A percentile compares a stretch with the other conserved stretches of the same genome.
Evolutionary conservation across 2,888 invertebrate species (phyloP).

Genomic region (Heteropelma amictum): DNA sequence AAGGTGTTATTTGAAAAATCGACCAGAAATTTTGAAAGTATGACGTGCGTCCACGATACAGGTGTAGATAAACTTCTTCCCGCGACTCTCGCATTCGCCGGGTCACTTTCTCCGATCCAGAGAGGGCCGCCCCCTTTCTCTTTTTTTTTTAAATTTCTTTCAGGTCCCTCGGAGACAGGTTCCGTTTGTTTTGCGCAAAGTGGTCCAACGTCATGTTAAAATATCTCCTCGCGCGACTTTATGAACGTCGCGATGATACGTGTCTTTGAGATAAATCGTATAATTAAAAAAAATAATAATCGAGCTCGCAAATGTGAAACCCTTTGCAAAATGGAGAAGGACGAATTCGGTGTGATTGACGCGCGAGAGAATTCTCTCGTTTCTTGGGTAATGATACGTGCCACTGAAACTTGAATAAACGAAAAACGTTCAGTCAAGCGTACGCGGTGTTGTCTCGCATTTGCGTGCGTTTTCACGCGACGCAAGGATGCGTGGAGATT

Average conservation of each 20-base stretch:
- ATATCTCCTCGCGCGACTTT: background rate
- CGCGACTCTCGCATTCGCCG: constrained; percentile 14
- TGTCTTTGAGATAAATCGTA: background rate
- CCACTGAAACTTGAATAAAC: background rate
- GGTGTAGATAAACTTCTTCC: constrained; percentile 2
- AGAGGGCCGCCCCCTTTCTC: constrained; percentile 30
- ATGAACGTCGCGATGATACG: constrained; percentile 3
- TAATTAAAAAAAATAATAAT: constrained; percentile 26
- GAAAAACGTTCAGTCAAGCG: background rate
- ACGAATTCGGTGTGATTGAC: constrained; percentile 18
- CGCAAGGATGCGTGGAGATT: background rate
- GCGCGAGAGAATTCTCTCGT: constrained; percentile 7
- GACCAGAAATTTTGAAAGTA: too few species aligned
- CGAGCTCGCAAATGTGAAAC: background rate
- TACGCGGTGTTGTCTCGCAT: background rate
- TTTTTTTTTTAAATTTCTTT: constrained; percentile 25
- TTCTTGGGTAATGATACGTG: background rate
- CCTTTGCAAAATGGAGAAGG: background rate
- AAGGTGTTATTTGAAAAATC: too few species aligned
- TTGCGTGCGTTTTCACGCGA: background rate
- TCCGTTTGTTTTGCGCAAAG: background rate
- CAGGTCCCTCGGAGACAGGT: constrained; percentile 1
- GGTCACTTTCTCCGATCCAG: constrained; percentile 39
- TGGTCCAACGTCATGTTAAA: background rate
- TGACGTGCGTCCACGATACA: too few species aligned